A percentile compares a stretch with the other conserved stretches of the same genome.
Evolutionary conservation across 2,888 invertebrate species (phyloP).

Genomic region (Bellardia pandia): DNA sequence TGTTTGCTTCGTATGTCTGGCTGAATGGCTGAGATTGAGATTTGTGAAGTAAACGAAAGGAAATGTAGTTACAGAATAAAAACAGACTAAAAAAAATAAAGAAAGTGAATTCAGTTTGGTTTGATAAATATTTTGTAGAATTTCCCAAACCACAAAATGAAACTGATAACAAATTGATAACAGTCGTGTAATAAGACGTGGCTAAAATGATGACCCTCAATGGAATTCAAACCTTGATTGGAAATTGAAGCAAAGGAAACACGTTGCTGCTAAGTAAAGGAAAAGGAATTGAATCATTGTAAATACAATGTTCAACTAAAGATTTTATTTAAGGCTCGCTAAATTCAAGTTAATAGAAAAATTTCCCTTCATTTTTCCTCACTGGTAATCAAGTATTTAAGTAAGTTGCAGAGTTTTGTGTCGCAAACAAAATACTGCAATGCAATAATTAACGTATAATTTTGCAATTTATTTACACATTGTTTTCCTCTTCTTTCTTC

Average conservation of each 20-base stretch:
- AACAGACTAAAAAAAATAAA: neutral
- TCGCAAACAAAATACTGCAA: neutral
- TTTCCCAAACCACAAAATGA: neutral
- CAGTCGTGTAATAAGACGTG: neutral
- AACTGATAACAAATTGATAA: neutral
- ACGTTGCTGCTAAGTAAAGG: neutral
- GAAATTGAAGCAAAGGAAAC: neutral
- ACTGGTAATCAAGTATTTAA: neutral
- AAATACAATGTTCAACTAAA: neutral
- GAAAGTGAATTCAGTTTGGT: neutral
- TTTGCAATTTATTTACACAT: neutral
- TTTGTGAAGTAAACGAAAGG: conserved; percentile 21
- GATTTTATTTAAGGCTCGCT: neutral
- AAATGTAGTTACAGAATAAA: neutral
- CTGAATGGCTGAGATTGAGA: neutral
- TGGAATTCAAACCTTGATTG: neutral
- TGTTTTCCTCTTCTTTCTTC: neutral
- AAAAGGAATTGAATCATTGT: neutral
- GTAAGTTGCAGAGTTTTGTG: neutral
- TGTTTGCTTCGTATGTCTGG: neutral
- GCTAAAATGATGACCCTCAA: neutral
- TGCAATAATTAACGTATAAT: neutral
- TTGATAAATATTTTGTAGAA: neutral
- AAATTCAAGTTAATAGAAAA: neutral
- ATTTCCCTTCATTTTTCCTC: neutral